Evolutionary conservation across 1,140 invertebrate genomes (phyloP).

Genomic region (Aphis gossypii): DNA sequence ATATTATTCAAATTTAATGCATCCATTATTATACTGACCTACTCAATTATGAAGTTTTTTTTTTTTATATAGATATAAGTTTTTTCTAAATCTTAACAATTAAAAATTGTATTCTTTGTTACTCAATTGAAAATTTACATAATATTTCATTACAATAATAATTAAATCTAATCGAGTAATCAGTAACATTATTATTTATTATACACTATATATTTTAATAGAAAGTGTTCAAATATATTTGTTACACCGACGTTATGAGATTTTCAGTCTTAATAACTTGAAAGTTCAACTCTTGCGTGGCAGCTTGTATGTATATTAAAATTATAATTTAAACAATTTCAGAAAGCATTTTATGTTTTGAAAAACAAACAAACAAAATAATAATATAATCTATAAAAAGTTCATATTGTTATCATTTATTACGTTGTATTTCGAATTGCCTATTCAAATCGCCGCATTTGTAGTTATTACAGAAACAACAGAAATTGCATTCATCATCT

Average conservation of each 20-base stretch:
- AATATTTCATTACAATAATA: background rate
- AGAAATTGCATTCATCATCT: background rate
- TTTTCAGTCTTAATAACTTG: background rate
- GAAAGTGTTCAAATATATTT: background rate
- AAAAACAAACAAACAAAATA: background rate
- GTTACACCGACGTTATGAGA: background rate
- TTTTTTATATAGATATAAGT: background rate
- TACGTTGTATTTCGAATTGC: background rate
- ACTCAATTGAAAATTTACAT: background rate
- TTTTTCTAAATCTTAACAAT: background rate
- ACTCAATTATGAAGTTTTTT: background rate
- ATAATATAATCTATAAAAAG: background rate
- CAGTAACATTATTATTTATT: background rate
- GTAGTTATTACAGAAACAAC: background rate
- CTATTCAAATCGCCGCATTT: background rate
- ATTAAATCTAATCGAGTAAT: background rate
- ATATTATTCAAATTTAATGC: background rate
- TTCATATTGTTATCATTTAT: slow-evolving; percentile 1
- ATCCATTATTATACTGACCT: background rate
- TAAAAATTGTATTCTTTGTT: background rate
- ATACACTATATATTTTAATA: background rate
- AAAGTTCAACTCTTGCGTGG: background rate
- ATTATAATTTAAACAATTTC: slow-evolving; percentile 11
- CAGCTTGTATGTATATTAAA: slow-evolving; percentile 3
- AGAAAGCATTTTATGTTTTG: slow-evolving; percentile 3